A percentile compares a stretch with the other conserved stretches of the same genome.
phyloP scores from a whole-genome alignment of 2,888 invertebrate species.

The Drosophila cognata region DNA sequence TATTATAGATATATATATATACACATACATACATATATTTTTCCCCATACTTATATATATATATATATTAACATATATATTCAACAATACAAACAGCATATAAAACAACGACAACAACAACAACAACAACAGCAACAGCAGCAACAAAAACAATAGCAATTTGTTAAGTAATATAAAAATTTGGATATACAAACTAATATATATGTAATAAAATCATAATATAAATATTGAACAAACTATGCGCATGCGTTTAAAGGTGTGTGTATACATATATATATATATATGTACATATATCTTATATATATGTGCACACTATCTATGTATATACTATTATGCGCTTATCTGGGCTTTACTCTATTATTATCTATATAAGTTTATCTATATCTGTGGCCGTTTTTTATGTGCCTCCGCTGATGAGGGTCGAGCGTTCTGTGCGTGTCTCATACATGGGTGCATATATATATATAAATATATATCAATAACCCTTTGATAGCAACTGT shows the following conservation, averaged over 20 bases:
- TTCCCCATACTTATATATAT: slow-evolving; percentile 11
- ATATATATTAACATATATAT: slow-evolving; percentile 3
- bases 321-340: slow-evolving; percentile 17
- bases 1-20: slow-evolving; percentile 52
- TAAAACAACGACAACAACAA: slow-evolving; percentile 12
- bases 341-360: slow-evolving; percentile 23
- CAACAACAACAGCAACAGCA: slow-evolving; percentile 10
- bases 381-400: slow-evolving; percentile 9
- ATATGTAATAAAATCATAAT: slow-evolving; percentile 31
- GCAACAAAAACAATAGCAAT: slow-evolving; percentile 11
- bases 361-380: slow-evolving; percentile 20
- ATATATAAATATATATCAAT: not conserved
- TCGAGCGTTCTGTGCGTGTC: not conserved
- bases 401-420: slow-evolving; percentile 4
- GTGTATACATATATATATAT: not conserved
- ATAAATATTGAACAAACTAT: slow-evolving; percentile 31
- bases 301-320: slow-evolving; percentile 9
- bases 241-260: slow-evolving; percentile 10
- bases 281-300: not conserved
- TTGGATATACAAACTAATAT: slow-evolving; percentile 15
- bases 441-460: not conserved
- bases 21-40: slow-evolving; percentile 17
- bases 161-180: slow-evolving; percentile 28
- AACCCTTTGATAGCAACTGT: slow-evolving; percentile 2
- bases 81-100: slow-evolving; percentile 8